Evolutionary conservation across 2,888 invertebrate species (phyloP).

Genomic region (Osmoderma eremita): DNA sequence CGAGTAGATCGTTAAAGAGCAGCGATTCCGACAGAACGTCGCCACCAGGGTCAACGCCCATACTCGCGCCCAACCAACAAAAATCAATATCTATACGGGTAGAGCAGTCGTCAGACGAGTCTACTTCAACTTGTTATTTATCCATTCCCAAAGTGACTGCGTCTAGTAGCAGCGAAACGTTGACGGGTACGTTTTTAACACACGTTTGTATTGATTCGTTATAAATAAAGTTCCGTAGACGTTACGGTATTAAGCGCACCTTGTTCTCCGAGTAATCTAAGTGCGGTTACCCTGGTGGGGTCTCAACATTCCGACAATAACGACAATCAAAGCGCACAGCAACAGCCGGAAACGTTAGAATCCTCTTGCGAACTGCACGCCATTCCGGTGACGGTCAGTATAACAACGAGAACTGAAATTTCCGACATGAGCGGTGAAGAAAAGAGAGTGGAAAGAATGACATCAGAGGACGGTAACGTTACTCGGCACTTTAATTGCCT

Average conservation of each 20-base stretch:
- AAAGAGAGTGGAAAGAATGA: slow-evolving; percentile 48
- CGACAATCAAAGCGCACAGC: slow-evolving; percentile 42
- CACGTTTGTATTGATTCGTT: neutral
- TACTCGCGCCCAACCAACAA: slow-evolving; percentile 53
- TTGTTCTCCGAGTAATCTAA: slow-evolving; percentile 78
- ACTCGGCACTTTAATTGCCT: neutral
- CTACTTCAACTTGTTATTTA: slow-evolving; percentile 66
- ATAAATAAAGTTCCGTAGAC: slow-evolving; percentile 54
- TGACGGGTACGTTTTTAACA: slow-evolving; percentile 69
- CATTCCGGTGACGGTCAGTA: slow-evolving; percentile 36
- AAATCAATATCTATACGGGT: slow-evolving; percentile 65
- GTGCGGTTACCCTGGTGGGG: slow-evolving; percentile 78
- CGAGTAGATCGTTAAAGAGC: slow-evolving; percentile 1
- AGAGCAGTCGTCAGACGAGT: slow-evolving; percentile 64
- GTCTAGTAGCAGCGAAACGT: slow-evolving; percentile 80
- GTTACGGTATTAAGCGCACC: slow-evolving; percentile 68
- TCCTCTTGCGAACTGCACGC: slow-evolving; percentile 18
- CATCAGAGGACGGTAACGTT: slow-evolving; percentile 41
- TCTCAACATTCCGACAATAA: slow-evolving; percentile 66
- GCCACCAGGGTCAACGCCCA: neutral
- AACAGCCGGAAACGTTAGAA: neutral
- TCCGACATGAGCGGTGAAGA: neutral
- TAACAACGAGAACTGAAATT: slow-evolving; percentile 49
- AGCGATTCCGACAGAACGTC: neutral
- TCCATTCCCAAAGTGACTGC: slow-evolving; percentile 80